phyloP scores from a whole-genome alignment of 1,140 invertebrate genomes.

The Calliphora vicina region DNA sequence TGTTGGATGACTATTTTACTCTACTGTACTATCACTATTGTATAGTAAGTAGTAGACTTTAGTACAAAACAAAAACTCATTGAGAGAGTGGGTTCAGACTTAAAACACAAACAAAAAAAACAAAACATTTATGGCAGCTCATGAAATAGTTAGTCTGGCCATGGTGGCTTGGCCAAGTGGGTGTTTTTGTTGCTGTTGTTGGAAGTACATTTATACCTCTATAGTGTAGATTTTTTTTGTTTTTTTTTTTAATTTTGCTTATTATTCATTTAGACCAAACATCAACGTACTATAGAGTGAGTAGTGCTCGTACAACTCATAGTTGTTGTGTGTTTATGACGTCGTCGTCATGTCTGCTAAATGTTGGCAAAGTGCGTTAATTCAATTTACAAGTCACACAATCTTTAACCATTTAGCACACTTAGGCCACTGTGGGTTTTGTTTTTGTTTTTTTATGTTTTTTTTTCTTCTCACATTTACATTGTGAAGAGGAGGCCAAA shows the following conservation, averaged over 20 bases:
- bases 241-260: neutral
- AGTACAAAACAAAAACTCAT: too few species aligned
- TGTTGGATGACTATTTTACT: too few species aligned
- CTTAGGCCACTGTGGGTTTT: neutral
- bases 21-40: too few species aligned
- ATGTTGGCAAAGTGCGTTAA: conserved; percentile 9
- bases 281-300: too few species aligned
- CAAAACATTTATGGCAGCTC: too few species aligned
- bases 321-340: neutral
- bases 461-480: neutral
- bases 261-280: neutral
- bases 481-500: neutral
- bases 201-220: too few species aligned
- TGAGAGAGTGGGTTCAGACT: too few species aligned
- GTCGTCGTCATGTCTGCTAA: conserved; percentile 1
- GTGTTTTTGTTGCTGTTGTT: neutral
- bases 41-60: too few species aligned
- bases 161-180: neutral
- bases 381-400: conserved; percentile 16
- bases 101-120: too few species aligned
- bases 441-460: neutral
- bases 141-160: neutral
- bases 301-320: neutral
- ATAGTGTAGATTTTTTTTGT: too few species aligned
- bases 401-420: conserved; percentile 13